Evolutionary conservation across 2,113 vertebrate species (phyloP), one percentile per base, ranked within the genome.

Genomic region (Chauna torquata): DNA sequence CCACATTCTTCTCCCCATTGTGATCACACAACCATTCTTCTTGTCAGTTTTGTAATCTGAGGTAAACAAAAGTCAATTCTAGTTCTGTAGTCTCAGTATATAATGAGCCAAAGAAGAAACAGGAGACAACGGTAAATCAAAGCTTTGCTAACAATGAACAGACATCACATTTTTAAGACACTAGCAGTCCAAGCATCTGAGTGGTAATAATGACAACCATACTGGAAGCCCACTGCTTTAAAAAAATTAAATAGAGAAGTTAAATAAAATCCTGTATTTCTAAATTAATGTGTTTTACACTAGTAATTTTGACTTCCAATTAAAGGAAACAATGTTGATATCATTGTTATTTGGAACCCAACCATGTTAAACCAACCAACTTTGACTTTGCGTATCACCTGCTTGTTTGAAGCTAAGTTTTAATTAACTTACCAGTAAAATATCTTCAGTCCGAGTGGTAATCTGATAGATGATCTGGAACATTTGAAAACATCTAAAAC

Each of bases 381-480:
- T 70, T 3, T 49, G 78, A 59, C 25, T 34, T 20, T 32, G n/a
- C 13, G 11, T 15, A 66, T 4, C 57, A 7, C 38, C 64, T 68
- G 11, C 28, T 78, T 83, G 24, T 66, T 50, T 93, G 27, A 96
- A 94, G 75, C 5, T 8, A 89, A 79, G 24, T 68, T 79, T 77
- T 22, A 78, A 72, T 70, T 74, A 54, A 80, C 91, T 97, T 97
- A 99, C 99, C 99, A 99, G 98, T 79, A 99, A 97, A 94, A 99
- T 98, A 85, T 99, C 99, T 97, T 99, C 99, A 61, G 99, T 97
- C 15, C 98, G 98, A 69, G 98, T 99, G 91, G 99, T 99, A 92
- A 99, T 97, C 94, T 99, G 99, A 98, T 99, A 99, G 92, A 99
- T 99, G 76, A 99, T 97, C 70, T 98, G 98, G 91, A 99, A 99